Base-by-base conservation (phyloP, 2,888 invertebrate genomes). In the Carterocephalus palaemon region DNA sequence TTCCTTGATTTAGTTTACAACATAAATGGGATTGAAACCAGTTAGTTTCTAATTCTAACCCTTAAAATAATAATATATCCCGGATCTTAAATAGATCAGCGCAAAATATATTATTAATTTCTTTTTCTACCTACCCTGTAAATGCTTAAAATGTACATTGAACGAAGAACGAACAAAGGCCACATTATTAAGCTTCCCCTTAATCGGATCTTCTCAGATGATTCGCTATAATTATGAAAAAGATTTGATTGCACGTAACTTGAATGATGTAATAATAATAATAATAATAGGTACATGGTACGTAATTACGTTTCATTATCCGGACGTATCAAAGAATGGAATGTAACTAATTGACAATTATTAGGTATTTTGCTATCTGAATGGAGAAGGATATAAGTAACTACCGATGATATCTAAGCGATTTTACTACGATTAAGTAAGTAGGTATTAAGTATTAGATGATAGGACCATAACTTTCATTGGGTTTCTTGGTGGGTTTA, bases 211-310 rank as follows among this genome's bases (percentile, higher is more conserved):
- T 46, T 46, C 46, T 46, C 49, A 47, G 45, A 54, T 53, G 60
- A 60, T 62, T 59, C 45, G 56, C 45, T 47, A 51, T 59, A 61
- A 63, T 61, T 62, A 64, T 57, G 51, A 40, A 52, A 49, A 47
- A 46, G 54, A 54, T 53, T 43, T 47, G 50, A 56, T 54, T 51
- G 49, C 43, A 53, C 46, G 49, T 47, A 39, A 49, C 50, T 47
- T 47, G 32, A 51, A 54, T 59, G 52, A 56, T 55, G 53, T 53
- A n/a, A n/a, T n/a, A n/a, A n/a, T n/a, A n/a, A n/a, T n/a, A n/a
- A n/a, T n/a, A n/a, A n/a, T n/a, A 26, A 12, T 12, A 23, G 26
- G 26, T 26, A 28, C 28, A 42, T 28, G 2, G 46, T 48, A 48
- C 49, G 47, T 59, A 57, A 59, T 57, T 51, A 53, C 38, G 29